Percentiles rank a stretch among this genome's conserved stretches.
These are phyloP conservation scores for Parazoanthus swiftii DNA, from an alignment of 92 coral and sea anemone species.

Conservation along the genomic window DNA sequence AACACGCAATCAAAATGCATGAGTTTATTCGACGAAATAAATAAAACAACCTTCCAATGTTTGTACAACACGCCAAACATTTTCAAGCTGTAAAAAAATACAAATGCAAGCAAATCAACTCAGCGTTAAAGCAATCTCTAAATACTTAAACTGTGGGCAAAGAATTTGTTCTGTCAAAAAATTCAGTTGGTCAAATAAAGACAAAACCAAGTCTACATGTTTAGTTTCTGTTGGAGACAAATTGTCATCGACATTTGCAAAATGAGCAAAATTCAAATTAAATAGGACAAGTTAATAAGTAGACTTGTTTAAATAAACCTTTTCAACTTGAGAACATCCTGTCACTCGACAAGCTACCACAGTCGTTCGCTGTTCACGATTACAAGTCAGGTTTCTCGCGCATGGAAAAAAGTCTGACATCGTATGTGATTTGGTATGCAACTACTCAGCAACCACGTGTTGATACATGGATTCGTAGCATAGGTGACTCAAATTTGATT, in stretches of 20 bases:
- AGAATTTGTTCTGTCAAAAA: not conserved
- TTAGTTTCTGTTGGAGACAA: not conserved
- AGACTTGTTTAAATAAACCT: not conserved
- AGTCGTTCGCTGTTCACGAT: not conserved
- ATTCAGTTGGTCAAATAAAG: not conserved
- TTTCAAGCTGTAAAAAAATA: not conserved
- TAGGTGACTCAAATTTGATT: not conserved
- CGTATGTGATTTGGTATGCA: not conserved
- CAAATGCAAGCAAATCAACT: slow-evolving; percentile 36
- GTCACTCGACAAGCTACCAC: not conserved
- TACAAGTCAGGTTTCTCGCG: not conserved
- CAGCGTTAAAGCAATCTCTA: slow-evolving; percentile 6
- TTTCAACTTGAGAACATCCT: not conserved
- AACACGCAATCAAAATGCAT: slow-evolving; percentile 15
- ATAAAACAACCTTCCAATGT: slow-evolving; percentile 9
- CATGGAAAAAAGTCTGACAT: not conserved
- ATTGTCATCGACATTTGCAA: not conserved
- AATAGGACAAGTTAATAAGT: not conserved
- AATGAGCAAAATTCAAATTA: not conserved
- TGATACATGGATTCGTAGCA: not conserved
- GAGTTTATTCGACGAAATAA: slow-evolving; percentile 33
- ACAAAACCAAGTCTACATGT: not conserved
- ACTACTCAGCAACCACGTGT: not conserved
- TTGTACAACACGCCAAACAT: not conserved
- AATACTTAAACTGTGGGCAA: slow-evolving; percentile 1